Evolutionary conservation across 2,113 vertebrate species (phyloP).

Genomic region (Pleuronectes platessa): DNA sequence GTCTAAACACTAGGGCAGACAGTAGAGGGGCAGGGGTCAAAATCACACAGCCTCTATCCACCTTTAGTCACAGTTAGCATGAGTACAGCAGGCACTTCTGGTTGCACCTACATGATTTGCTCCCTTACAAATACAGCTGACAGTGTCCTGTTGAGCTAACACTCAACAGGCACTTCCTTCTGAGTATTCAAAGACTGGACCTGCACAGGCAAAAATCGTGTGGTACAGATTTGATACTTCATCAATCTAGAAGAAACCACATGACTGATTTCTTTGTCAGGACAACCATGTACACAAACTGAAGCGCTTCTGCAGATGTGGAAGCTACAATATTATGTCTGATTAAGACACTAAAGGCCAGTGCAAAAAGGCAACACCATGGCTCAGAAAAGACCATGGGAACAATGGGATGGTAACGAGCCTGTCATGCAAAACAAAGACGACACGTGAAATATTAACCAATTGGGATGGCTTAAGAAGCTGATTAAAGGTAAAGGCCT

Average conservation of each 20-base stretch:
- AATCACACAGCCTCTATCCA: constrained; percentile 88
- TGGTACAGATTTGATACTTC: constrained; percentile 49
- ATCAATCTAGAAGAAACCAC: constrained; percentile 50
- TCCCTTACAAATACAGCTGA: constrained; percentile 34
- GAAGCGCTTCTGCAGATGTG: not conserved
- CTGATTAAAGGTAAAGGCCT: too few species aligned
- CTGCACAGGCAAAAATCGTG: constrained; percentile 27
- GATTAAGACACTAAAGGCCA: constrained; percentile 68
- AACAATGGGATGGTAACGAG: constrained; percentile 64
- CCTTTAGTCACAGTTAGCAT: constrained; percentile 73
- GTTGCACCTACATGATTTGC: constrained; percentile 58
- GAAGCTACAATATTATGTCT: not conserved
- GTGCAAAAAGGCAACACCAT: constrained; percentile 94
- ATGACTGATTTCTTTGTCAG: constrained; percentile 29
- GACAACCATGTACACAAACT: constrained; percentile 6
- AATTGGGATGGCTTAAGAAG: not conserved
- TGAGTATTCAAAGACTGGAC: constrained; percentile 30
- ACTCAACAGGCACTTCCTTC: constrained; percentile 3
- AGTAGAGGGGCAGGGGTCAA: constrained; percentile 99
- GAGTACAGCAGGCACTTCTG: constrained; percentile 71
- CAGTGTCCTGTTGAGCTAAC: constrained; percentile 30
- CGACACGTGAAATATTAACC: not conserved
- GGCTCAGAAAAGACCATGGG: constrained; percentile 79
- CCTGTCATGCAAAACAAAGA: constrained; percentile 77
- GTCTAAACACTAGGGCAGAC: constrained; percentile 99